phyloP scores from a whole-genome alignment of 2,797 vertebrate genomes.

The Semaprochilodus insignis region DNA sequence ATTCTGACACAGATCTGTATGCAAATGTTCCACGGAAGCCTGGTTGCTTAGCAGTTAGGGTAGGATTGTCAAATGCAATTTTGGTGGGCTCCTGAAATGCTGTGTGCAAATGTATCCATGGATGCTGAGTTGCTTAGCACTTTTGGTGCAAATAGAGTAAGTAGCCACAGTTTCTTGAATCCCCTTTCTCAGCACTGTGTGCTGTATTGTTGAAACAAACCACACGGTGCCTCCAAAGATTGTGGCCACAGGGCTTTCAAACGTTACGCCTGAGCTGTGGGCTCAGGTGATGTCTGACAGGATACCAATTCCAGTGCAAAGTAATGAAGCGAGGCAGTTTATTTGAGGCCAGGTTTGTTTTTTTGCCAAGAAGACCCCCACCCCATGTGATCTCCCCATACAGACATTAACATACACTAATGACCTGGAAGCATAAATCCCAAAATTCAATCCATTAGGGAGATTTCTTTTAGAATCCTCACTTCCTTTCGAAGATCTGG shows the following conservation, averaged over 20 bases:
- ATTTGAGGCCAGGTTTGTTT: slow-evolving; percentile 17
- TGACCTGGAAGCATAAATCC: neutral
- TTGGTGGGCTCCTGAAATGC: neutral
- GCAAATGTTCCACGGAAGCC: neutral
- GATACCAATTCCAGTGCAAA: slow-evolving; percentile 26
- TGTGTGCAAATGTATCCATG: neutral
- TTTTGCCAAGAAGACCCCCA: neutral
- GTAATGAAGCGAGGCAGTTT: slow-evolving; percentile 15
- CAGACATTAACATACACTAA: slow-evolving; percentile 20
- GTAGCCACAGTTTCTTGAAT: neutral
- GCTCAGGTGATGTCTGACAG: slow-evolving; percentile 50
- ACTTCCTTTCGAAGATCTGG: slow-evolving; percentile 12
- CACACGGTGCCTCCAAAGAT: slow-evolving; percentile 45
- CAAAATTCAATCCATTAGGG: slow-evolving; percentile 18
- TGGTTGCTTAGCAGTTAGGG: neutral
- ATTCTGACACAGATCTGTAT: slow-evolving; percentile 21
- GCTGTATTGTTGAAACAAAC: slow-evolving; percentile 29
- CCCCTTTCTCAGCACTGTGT: slow-evolving; percentile 30
- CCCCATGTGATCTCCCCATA: neutral
- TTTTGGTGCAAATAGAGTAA: neutral
- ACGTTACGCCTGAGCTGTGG: slow-evolving; percentile 26
- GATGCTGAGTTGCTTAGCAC: neutral
- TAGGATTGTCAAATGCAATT: neutral
- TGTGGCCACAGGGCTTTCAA: slow-evolving; percentile 30
- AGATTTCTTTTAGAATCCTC: neutral